phyloP scores from a whole-genome alignment of 1,140 invertebrate genomes.

The Drosophila biarmipes region DNA sequence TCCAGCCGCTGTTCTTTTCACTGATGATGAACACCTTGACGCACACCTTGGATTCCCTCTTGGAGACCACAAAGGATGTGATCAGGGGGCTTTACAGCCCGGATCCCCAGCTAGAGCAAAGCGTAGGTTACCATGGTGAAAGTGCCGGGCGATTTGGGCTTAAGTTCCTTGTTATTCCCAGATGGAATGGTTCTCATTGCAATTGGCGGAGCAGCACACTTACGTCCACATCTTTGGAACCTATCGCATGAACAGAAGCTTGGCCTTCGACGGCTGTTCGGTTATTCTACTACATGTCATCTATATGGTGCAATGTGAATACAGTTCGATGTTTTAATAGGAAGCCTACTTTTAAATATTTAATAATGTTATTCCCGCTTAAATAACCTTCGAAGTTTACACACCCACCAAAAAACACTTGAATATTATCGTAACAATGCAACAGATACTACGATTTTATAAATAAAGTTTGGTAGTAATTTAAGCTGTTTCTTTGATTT shows the following conservation, averaged over 20 bases:
- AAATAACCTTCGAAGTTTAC: too few relatives aligned
- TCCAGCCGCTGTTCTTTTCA: slow-evolving; percentile 14
- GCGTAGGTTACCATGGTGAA: slow-evolving; percentile 10
- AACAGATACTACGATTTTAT: not conserved
- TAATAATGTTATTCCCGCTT: too few relatives aligned
- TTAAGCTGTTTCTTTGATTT: slow-evolving; percentile 14
- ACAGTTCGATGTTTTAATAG: slow-evolving; percentile 16
- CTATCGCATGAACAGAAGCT: slow-evolving; percentile 28
- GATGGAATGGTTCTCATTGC: slow-evolving; percentile 47
- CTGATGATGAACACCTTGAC: slow-evolving; percentile 12
- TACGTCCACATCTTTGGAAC: slow-evolving; percentile 29
- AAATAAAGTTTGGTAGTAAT: not conserved
- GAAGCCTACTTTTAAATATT: too few relatives aligned
- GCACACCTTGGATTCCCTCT: not conserved
- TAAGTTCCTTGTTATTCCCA: not conserved
- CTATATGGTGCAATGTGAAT: slow-evolving; percentile 50
- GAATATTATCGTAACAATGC: not conserved
- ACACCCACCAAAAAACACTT: too few relatives aligned
- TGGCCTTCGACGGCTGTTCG: slow-evolving; percentile 22
- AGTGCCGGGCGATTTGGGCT: not conserved
- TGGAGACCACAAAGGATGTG: slow-evolving; percentile 2
- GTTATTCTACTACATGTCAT: slow-evolving; percentile 38
- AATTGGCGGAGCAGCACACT: slow-evolving; percentile 36
- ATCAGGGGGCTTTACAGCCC: not conserved
- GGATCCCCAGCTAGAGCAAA: slow-evolving; percentile 14